Evolutionary conservation across 2,888 invertebrate species (phyloP), one percentile per base, ranked within the genome.

Genomic region (Morpho achilles): DNA sequence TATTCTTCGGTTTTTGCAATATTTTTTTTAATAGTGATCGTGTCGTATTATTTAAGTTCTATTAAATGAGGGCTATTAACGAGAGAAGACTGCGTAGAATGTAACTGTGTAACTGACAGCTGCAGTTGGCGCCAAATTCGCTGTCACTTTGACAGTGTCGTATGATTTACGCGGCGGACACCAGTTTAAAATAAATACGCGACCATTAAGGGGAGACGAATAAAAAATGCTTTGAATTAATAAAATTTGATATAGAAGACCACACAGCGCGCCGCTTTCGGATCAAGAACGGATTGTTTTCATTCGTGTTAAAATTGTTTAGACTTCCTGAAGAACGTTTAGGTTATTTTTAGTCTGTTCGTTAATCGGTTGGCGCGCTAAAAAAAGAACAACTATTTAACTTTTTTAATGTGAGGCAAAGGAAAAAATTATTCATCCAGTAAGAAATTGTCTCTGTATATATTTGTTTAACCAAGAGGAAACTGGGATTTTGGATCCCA

Each of bases 121-220:
- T 62, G 69, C 70, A 65, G 71, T 81, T 80, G 82, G 80, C 83
- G 83, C 84, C 83, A 80, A 83, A 83, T 80, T 79, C 68, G 68
- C 81, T 82, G 84, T 83, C 79, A 76, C 69, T 69, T 56, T 76
- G 80, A 82, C 84, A 77, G 68, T 62, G 47, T 55, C 53, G 59
- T 73, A 77, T 82, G 83, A 84, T 83, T 80, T 80, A 84, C 79
- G 75, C 77, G 72, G 65, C 71, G 74, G 47, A 10, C 9, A 48
- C 48, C 41, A 48, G 47, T 47, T 54, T 48, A 73, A 75, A 79
- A 82, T 81, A 79, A 81, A 81, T 77, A 78, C 67, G 69, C 71
- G 62, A 66, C 68, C 71, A 75, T 80, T 77, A 75, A 77, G 77
- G 43, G 22, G 57, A 48, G 56, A 59, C 48, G 53, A 54, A 62